Conservation (phyloP, 2,888 invertebrate species). For the Epinotia demarniana region DNA sequence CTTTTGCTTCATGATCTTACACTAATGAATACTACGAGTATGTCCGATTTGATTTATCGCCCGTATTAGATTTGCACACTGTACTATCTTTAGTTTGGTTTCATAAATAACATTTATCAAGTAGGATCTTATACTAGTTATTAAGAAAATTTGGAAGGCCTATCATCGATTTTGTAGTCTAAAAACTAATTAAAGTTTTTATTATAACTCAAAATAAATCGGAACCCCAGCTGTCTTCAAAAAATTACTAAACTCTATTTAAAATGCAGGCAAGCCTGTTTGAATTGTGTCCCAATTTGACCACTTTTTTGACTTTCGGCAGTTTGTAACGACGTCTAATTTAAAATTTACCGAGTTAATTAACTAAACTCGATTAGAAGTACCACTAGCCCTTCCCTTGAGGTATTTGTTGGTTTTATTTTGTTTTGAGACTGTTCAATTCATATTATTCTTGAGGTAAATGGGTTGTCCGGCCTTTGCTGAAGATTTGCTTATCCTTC, state of each 20-base stretch:
- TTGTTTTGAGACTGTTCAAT: constrained; percentile 14
- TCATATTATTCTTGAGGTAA: neutral
- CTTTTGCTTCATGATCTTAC: too few relatives aligned
- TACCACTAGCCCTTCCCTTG: constrained; percentile 23
- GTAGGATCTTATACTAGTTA: too few relatives aligned
- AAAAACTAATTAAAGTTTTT: constrained; percentile 27
- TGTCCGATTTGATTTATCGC: too few relatives aligned
- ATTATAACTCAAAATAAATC: constrained; percentile 28
- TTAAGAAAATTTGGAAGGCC: neutral
- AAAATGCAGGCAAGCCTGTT: constrained; percentile 21
- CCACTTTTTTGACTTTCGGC: constrained; percentile 29
- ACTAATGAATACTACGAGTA: too few relatives aligned
- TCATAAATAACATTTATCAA: too few relatives aligned
- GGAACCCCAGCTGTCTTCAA: constrained; percentile 17
- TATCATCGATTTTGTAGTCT: neutral
- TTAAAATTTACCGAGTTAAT: constrained; percentile 31
- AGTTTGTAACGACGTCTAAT: constrained; percentile 23
- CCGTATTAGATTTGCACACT: too few relatives aligned
- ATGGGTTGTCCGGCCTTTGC: constrained; percentile 1
- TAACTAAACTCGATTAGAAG: constrained; percentile 35
- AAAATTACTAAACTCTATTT: constrained; percentile 23
- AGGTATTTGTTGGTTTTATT: constrained; percentile 7
- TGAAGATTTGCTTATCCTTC: neutral
- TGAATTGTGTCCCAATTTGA: constrained; percentile 24
- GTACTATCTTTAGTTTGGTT: too few relatives aligned